Percentiles rank a stretch among this genome's conserved stretches.
These are phyloP conservation scores for Drosophila sucinea DNA, from an alignment of 1,140 invertebrate species.

Conservation along the genomic window DNA sequence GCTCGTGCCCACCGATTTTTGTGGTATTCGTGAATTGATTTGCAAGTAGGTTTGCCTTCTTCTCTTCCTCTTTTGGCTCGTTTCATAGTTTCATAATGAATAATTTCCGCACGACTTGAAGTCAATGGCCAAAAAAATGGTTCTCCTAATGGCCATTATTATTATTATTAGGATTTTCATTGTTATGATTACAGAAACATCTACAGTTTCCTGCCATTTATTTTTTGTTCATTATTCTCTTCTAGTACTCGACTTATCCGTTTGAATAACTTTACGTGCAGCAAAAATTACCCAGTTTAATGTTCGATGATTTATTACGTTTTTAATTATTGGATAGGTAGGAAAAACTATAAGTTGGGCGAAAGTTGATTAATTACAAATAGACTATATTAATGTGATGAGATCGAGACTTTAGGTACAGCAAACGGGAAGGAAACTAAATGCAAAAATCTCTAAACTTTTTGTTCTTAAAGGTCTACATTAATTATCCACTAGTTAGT, in stretches of 20 bases:
- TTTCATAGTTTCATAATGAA: constrained; percentile 60
- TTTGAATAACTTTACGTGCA: constrained; percentile 45
- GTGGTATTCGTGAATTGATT: constrained; percentile 73
- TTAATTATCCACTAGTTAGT: too few species aligned
- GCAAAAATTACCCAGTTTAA: constrained; percentile 34
- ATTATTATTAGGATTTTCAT: constrained; percentile 77
- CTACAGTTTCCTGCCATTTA: constrained; percentile 13
- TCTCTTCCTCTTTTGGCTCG: constrained; percentile 50
- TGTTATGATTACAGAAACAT: constrained; percentile 50
- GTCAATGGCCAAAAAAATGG: constrained; percentile 71
- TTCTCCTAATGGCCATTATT: constrained; percentile 75
- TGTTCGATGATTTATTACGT: constrained; percentile 66
- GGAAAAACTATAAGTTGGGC: not conserved
- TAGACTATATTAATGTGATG: not conserved
- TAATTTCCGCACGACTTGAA: constrained; percentile 77
- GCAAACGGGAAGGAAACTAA: too few species aligned
- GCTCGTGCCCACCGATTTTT: constrained; percentile 9
- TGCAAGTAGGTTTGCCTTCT: constrained; percentile 45
- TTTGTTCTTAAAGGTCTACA: too few species aligned
- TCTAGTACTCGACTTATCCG: constrained; percentile 24
- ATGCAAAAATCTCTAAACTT: too few species aligned
- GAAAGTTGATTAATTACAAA: constrained; percentile 47
- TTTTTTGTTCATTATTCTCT: constrained; percentile 29
- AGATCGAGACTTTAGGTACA: not conserved
- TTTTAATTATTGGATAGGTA: constrained; percentile 55